A percentile compares a stretch with the other conserved stretches of the same genome.
Evolutionary conservation across 2,797 vertebrate genomes (phyloP).

Genomic region (Phrynocephalus vlangalii): DNA sequence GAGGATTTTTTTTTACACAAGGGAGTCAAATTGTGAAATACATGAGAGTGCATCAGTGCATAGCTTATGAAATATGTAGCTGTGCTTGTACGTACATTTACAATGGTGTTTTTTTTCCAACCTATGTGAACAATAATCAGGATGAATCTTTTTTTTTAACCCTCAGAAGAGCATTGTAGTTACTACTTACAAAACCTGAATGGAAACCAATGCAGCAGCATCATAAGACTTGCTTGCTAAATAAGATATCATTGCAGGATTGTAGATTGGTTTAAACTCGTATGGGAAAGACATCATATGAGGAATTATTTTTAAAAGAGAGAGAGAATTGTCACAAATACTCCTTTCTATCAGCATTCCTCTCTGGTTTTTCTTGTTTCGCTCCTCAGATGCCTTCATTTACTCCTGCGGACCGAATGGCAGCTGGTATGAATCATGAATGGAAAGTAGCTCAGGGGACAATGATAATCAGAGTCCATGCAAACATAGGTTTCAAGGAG

Average conservation of each 20-base stretch:
- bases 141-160: background rate
- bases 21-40: conserved; percentile 28
- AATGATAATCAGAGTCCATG: too few species aligned
- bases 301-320: background rate
- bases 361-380: background rate
- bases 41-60: background rate
- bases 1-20: background rate
- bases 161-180: background rate
- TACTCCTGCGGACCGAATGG: background rate
- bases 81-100: background rate
- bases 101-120: background rate
- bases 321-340: background rate
- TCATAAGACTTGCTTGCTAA: background rate
- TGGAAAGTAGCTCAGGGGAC: too few species aligned
- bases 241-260: background rate
- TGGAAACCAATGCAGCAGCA: background rate
- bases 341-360: background rate
- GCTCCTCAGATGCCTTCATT: background rate
- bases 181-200: background rate
- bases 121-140: background rate
- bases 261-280: background rate
- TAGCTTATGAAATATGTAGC: background rate
- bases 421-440: background rate
- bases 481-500: too few species aligned
- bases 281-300: background rate